Base-by-base conservation (phyloP, 2,888 invertebrate genomes). In the Lepidocyrtoides sp. region DNA sequence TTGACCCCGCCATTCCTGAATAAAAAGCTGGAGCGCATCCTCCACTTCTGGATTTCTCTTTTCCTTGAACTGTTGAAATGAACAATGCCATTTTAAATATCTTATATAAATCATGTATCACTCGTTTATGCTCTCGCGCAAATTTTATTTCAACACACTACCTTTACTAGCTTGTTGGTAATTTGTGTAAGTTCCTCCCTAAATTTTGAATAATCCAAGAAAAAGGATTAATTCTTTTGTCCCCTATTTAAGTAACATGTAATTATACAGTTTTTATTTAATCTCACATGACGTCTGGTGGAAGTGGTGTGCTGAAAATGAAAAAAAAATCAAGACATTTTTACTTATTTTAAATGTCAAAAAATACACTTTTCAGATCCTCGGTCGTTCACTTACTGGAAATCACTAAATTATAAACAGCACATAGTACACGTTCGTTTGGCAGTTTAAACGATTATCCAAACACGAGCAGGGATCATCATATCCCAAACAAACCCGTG, bases 1-100 rank as follows among this genome's bases (percentile, higher is more conserved):
- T 57, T 91, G 88, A 36, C 54, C 36, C 14, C 88, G 85, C 91
- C 91, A 91, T 72, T 91, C 91, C 17, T 91, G 41, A 14, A 91
- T 81, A 54, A 91, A 91, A 36, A 91, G 81, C 14, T 82, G 60
- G 14, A 91, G 77, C 0, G 85, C 54, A 57, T 91, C 91, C 23
- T 91, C 89, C 36, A 89, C 77, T 29, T 91, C 91, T 32, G 88
- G 88, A 66, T 83, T 77, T 20, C 84, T 69, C 29, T 83, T 89
- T 14, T 84, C 57, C 29, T 57, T 85, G 57, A 89, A 89, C 89
- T 89, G 20, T 26, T 8, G 3, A 66, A 20, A 83, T n/a, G 12
- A 2, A 63, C 44, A 66, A 66, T 8, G 4, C 29, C 26, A 54
- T 1, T 48, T 20, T 32, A 36, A 54, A 72, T 20, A 26, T n/a